Base-by-base conservation (phyloP, 2,888 invertebrate genomes). In the Xestia c-nigrum region DNA sequence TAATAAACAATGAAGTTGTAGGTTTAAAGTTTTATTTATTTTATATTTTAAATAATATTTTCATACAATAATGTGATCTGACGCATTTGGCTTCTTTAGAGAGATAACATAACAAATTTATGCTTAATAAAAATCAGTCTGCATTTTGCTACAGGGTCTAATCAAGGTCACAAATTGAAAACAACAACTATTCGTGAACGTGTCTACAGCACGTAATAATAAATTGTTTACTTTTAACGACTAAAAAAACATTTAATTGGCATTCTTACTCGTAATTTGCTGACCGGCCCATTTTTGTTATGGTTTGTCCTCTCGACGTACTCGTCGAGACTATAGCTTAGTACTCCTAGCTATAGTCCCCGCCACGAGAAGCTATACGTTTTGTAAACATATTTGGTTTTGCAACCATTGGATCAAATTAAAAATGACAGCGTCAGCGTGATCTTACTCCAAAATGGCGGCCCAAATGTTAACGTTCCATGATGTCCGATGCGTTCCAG, bases 201-300 rank as follows among this genome's bases (percentile, higher is more conserved):
- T 31, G 14, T 9, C 5, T 64, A 57, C 7, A 59, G 43, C n/a
- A 72, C 55, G 55, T 55, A 21, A 2, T 52, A 0, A 69, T 72
- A 31, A 40, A 73, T 43, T 43, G 43, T 6, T 71, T 71, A 72
- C 5, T 57, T 67, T 68, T 24, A 69, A 57, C 52, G 19, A 14
- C 3, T 40, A 24, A 43, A 31, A 21, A 31, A 21, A 70, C 4
- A 65, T 31, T 31, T 24, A 4, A 16, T 64, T 38, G 21, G 9
- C 50, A 38, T 67, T 50, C 31, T 50, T 31, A 21, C 38, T 64
- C 31, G 43, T 43, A 21, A 70, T 64, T 43, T 65, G 70, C 70
- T 43, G 43, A 70, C 65, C 24, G 14, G 24, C 43, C 9, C 3
- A 70, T 3, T 24, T 61, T n/a, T 0, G 0, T 59, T 14, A 24